A percentile compares a stretch with the other conserved stretches of the same genome.
Conservation (phyloP, 2,113 vertebrate species). For the Oreotrochilus melanogaster region DNA sequence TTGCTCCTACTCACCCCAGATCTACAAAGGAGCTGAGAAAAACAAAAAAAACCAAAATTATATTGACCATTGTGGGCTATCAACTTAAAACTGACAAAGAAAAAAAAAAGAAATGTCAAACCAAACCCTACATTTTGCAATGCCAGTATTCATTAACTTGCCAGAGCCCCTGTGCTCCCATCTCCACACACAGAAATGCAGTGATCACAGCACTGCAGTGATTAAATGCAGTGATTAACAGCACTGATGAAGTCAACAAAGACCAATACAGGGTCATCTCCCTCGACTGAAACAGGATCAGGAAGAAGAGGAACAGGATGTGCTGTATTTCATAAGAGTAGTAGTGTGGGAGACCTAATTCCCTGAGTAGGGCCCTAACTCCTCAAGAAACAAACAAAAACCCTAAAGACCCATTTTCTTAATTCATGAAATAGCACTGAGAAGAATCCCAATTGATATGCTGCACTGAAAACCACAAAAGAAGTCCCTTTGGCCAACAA, state of each 20-base stretch:
- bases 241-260: neutral
- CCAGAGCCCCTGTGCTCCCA: fast-evolving
- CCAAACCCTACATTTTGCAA: neutral
- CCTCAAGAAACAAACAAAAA: neutral
- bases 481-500: neutral
- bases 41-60: neutral
- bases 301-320: neutral
- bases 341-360: fast-evolving
- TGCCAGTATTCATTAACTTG: fast-evolving
- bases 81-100: neutral
- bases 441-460: neutral
- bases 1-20: neutral
- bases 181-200: neutral
- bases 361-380: neutral
- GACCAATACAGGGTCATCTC: neutral
- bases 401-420: neutral
- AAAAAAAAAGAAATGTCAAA: neutral
- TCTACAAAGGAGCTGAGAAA: neutral
- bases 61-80: neutral
- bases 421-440: neutral
- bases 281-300: neutral
- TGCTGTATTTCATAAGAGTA: neutral
- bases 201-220: no score
- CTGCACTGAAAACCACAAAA: neutral
- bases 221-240: neutral